Conservation (phyloP, 1,140 invertebrate genomes). For the Steinernema khuongi region DNA sequence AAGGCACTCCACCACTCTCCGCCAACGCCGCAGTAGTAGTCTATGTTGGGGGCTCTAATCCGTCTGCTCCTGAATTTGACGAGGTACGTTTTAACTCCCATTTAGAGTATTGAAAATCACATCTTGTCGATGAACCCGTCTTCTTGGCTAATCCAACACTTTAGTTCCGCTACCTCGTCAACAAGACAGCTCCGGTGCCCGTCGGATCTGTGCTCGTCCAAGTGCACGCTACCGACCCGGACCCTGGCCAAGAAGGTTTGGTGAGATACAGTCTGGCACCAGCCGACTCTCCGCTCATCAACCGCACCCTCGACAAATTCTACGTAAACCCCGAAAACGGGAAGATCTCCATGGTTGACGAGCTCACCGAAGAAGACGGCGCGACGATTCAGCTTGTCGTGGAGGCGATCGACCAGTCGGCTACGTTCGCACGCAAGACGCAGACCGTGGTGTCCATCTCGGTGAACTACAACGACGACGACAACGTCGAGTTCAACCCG, state of each 20-base stretch:
- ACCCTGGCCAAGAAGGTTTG: constrained; percentile 40
- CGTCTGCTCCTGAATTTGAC: constrained; percentile 43
- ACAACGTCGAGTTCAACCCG: constrained; percentile 48
- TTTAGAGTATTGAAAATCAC: not conserved
- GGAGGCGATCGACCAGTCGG: constrained; percentile 38
- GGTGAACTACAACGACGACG: constrained; percentile 23
- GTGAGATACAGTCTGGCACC: constrained; percentile 39
- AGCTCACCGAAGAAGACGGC: constrained; percentile 27
- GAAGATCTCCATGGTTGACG: constrained; percentile 22
- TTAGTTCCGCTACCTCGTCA: constrained; percentile 40
- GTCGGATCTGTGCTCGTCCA: constrained; percentile 29
- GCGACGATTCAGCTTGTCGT: constrained; percentile 35
- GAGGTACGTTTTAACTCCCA: constrained; percentile 29
- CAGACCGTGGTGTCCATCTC: constrained; percentile 36
- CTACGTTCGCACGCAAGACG: constrained; percentile 31
- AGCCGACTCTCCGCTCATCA: constrained; percentile 5
- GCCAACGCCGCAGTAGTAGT: constrained; percentile 30
- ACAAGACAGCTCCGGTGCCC: constrained; percentile 30
- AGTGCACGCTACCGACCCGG: constrained; percentile 45
- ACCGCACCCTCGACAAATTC: constrained; percentile 25
- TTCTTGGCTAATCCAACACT: constrained; percentile 19
- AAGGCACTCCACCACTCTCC: constrained; percentile 30
- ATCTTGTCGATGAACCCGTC: constrained; percentile 17
- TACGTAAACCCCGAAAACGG: constrained; percentile 32
- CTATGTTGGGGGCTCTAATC: constrained; percentile 37